phyloP scores from a whole-genome alignment of 2,113 vertebrate genomes.

The Ctenomys sociabilis region DNA sequence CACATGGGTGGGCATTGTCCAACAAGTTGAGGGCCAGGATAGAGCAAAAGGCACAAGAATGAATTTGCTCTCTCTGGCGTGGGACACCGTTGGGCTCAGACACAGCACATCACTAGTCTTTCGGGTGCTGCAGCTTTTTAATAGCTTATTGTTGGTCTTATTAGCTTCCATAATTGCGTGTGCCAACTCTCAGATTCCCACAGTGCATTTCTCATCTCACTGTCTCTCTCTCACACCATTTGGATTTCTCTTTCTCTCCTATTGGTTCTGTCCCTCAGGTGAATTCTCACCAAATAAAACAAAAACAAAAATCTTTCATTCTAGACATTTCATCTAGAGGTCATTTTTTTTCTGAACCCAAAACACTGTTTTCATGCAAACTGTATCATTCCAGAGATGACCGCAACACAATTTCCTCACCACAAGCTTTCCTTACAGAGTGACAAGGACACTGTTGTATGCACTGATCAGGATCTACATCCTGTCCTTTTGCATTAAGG shows the following conservation, averaged over 20 bases:
- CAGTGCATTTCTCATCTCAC: not conserved
- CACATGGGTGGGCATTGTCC: not conserved
- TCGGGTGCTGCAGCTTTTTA: not conserved
- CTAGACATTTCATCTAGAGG: not conserved
- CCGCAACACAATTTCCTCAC: not conserved
- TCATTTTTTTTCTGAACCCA: not conserved
- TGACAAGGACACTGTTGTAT: not conserved
- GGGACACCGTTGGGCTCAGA: not conserved
- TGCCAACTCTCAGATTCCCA: not conserved
- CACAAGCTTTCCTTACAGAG: not conserved
- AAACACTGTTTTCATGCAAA: not conserved
- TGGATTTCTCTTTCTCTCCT: not conserved
- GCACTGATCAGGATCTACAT: no score
- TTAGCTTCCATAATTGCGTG: slow-evolving; percentile 1
- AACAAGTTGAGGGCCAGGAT: not conserved
- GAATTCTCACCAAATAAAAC: not conserved
- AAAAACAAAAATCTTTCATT: not conserved
- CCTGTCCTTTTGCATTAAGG: not conserved
- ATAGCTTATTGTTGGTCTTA: not conserved
- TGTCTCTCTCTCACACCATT: not conserved
- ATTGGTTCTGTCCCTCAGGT: not conserved
- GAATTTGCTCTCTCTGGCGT: not conserved
- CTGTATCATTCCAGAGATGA: not conserved
- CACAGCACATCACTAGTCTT: not conserved
- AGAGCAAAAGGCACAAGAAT: not conserved